Evolutionary conservation across 2,888 invertebrate genomes (phyloP).

Genomic region (Adelognathus sp.): DNA sequence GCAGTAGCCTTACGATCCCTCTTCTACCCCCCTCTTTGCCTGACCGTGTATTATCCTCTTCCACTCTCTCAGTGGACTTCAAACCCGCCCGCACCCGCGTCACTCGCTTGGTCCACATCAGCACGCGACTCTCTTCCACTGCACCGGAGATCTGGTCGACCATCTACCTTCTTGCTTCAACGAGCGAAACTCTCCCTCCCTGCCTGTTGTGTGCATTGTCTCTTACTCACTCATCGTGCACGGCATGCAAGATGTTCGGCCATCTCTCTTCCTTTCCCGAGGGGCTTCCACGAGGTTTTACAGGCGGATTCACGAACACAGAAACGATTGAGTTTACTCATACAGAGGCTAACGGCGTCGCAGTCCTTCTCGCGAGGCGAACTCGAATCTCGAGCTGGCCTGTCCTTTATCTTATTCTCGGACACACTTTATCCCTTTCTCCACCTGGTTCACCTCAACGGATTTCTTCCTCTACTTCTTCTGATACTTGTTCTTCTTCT

Average conservation of each 20-base stretch:
- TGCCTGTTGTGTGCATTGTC: slow-evolving; percentile 52
- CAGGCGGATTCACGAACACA: not conserved
- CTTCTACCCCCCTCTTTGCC: slow-evolving; percentile 56
- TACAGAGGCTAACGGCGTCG: slow-evolving; percentile 22
- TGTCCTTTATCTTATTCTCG: slow-evolving; percentile 50
- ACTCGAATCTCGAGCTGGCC: slow-evolving; percentile 24
- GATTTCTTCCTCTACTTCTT: slow-evolving; percentile 50
- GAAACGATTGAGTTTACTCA: slow-evolving; percentile 32
- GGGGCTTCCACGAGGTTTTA: not conserved
- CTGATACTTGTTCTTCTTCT: slow-evolving; percentile 44
- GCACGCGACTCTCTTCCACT: slow-evolving; percentile 53
- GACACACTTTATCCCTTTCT: slow-evolving; percentile 45
- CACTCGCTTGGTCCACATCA: slow-evolving; percentile 29
- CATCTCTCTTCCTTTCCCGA: slow-evolving; percentile 35
- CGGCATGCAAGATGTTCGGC: not conserved
- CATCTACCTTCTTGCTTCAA: slow-evolving; percentile 51
- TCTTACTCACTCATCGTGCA: slow-evolving; percentile 48
- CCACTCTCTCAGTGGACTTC: slow-evolving; percentile 4
- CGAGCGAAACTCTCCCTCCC: slow-evolving; percentile 62
- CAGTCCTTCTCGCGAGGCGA: slow-evolving; percentile 51
- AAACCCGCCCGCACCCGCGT: slow-evolving; percentile 42
- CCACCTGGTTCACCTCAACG: slow-evolving; percentile 47
- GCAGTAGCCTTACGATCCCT: slow-evolving; percentile 76
- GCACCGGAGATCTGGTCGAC: slow-evolving; percentile 55
- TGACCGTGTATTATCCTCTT: not conserved